A percentile compares a stretch with the other conserved stretches of the same genome.
phyloP scores from a whole-genome alignment of 2,113 vertebrate species.

The Galeopterus variegatus region DNA sequence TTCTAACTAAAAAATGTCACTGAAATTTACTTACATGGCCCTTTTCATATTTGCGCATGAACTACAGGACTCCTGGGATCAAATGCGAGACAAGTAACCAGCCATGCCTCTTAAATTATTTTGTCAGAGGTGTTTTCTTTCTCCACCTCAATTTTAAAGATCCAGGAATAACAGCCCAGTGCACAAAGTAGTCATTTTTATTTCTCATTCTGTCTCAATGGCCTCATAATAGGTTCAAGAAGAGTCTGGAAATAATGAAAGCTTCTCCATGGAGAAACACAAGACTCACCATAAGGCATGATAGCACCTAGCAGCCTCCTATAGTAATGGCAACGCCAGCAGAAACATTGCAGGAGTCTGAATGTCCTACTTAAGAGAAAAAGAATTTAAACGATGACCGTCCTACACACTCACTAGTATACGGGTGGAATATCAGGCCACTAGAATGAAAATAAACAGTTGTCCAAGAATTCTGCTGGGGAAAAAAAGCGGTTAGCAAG shows the following conservation, averaged over 20 bases:
- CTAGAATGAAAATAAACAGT: slow-evolving; percentile 64
- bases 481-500: not conserved
- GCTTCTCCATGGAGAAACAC: slow-evolving; percentile 73
- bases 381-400: slow-evolving; percentile 52
- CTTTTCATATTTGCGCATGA: slow-evolving; percentile 76
- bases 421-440: not conserved
- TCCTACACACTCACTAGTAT: not conserved
- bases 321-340: slow-evolving; percentile 5
- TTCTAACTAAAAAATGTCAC: slow-evolving; percentile 74
- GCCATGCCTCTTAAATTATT: slow-evolving; percentile 76
- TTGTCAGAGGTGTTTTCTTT: slow-evolving; percentile 78
- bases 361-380: slow-evolving; percentile 51
- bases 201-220: slow-evolving; percentile 76
- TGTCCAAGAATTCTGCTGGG: slow-evolving; percentile 25
- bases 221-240: slow-evolving; percentile 74
- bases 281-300: not conserved
- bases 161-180: slow-evolving; percentile 75
- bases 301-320: slow-evolving; percentile 68
- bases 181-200: slow-evolving; percentile 77
- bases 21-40: slow-evolving; percentile 63
- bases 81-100: slow-evolving; percentile 70
- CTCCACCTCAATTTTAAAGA: slow-evolving; percentile 76
- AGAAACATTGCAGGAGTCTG: slow-evolving; percentile 40
- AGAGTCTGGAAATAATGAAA: slow-evolving; percentile 81
- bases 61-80: slow-evolving; percentile 68